phyloP scores from a whole-genome alignment of 35 echinoderm and acorn worm genomes.

The Ophiothrix spiculata region DNA sequence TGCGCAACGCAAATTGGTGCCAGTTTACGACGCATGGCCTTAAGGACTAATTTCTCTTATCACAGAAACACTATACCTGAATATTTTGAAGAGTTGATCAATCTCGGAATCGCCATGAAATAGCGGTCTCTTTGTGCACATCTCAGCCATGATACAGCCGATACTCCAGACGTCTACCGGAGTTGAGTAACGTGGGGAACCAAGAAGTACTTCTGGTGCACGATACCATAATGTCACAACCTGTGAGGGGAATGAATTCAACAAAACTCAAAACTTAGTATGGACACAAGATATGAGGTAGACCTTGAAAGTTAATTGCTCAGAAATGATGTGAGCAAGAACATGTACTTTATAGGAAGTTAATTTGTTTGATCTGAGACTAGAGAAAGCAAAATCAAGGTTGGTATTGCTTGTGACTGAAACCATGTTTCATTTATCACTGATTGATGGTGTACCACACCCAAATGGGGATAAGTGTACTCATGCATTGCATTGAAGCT shows the following conservation, averaged over 20 bases:
- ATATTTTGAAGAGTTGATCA: constrained; percentile 97
- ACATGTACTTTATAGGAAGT: no score
- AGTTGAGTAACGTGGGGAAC: constrained; percentile 74
- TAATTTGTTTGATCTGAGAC: no score
- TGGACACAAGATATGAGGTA: no score
- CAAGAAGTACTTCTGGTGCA: constrained; percentile 80
- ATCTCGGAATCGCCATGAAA: constrained; percentile 99
- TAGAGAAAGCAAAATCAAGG: no score
- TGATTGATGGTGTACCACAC: no score
- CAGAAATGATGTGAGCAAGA: background rate
- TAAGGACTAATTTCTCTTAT: constrained; percentile 87
- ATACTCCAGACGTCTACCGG: constrained; percentile 97
- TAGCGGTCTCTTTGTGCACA: constrained; percentile 92
- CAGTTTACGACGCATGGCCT: constrained; percentile 96
- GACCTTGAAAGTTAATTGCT: background rate
- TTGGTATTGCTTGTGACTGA: no score
- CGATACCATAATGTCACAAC: constrained; percentile 97
- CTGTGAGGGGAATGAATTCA: constrained; percentile 17
- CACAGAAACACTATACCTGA: no score
- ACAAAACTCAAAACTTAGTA: no score
- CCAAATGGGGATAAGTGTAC: no score
- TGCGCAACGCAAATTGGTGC: no score
- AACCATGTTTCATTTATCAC: no score
- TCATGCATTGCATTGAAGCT: no score
- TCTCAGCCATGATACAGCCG: constrained; percentile 94